Base-by-base conservation (phyloP, 2,888 invertebrate genomes). In the Ormyrus pomaceus region DNA sequence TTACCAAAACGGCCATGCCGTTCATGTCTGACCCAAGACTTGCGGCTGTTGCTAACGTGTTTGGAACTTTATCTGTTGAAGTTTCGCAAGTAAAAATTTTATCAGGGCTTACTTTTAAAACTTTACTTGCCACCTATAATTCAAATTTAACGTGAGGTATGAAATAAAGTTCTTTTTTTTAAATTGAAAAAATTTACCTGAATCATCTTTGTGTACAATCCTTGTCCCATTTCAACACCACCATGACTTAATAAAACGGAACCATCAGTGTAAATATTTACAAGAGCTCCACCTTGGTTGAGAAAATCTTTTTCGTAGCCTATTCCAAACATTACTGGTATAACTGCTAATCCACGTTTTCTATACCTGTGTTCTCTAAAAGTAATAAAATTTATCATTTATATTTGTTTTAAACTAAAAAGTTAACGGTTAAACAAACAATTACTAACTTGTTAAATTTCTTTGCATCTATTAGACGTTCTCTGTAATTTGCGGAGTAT, bases 161-260 rank as follows among this genome's bases (percentile, higher is more conserved):
- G 10, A 58, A 58, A 6, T 2, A 58, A 2, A 9, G n/a, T 34
- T 2, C n/a, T 11, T 58, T 58, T 58, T 50, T 62, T 69, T 13
- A 64, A 51, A 64, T 65, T 19, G 45, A 34, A 46, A 51, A 19
- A 65, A 53, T 34, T 55, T 66, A 92, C 91, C 93, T 98, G 97
- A 69, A 96, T 94, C 95, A 97, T 97, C 92, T 98, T 98, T 0
- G 97, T 98, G 88, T 97, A 96, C 2, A 98, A 92, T 1, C 98
- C 98, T 91, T 98, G 98, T 0, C 98, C 98, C 95, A 98, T 98
- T 92, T 98, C 98, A 3, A 95, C 95, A 11, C 97, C 98, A 48
- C 96, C 97, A 87, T 97, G 97, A 0, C 95, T 94, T n/a, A 98
- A 84, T 7, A 97, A 92, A 4, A 98, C 96, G 0, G 97, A 96